phyloP scores from a whole-genome alignment of 2,888 invertebrate genomes.

The Melanostoma scalare region DNA sequence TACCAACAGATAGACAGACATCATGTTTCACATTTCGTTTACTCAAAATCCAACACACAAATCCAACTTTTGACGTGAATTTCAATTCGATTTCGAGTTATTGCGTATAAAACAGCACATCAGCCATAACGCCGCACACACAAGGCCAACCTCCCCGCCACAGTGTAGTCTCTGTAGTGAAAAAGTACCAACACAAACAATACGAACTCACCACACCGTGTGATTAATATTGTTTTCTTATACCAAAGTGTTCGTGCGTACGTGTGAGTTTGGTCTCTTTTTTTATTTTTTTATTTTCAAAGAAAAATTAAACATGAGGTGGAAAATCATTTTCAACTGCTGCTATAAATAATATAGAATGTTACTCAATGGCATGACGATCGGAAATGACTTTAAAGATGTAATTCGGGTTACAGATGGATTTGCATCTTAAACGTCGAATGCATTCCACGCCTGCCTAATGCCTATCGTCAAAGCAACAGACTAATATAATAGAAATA shows the following conservation, averaged over 20 bases:
- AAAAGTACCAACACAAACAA: neutral
- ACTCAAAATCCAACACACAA: conserved; percentile 20
- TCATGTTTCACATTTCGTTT: conserved; percentile 1
- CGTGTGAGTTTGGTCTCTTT: neutral
- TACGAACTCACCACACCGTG: conserved; percentile 56
- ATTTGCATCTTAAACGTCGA: conserved; percentile 41
- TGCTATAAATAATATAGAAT: conserved; percentile 69
- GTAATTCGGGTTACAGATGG: conserved; percentile 51
- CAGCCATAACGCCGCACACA: conserved; percentile 39
- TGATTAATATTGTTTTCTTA: conserved; percentile 4
- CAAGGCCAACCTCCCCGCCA: conserved; percentile 46
- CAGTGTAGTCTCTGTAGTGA: neutral
- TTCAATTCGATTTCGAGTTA: conserved; percentile 28
- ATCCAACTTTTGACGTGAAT: conserved; percentile 29
- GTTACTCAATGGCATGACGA: conserved; percentile 54
- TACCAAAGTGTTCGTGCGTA: conserved; percentile 20
- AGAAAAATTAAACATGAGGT: conserved; percentile 31
- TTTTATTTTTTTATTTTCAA: no score
- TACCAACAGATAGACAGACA: conserved; percentile 38
- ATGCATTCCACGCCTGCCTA: conserved; percentile 23
- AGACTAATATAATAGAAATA: conserved; percentile 6
- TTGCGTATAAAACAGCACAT: conserved; percentile 18
- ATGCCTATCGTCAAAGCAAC: conserved; percentile 32
- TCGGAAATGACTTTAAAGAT: conserved; percentile 26
- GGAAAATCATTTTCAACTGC: conserved; percentile 38